A percentile compares a stretch with the other conserved stretches of the same genome.
Conservation (phyloP, 2,797 vertebrate species). For the Parotocinclus haroldoi region DNA sequence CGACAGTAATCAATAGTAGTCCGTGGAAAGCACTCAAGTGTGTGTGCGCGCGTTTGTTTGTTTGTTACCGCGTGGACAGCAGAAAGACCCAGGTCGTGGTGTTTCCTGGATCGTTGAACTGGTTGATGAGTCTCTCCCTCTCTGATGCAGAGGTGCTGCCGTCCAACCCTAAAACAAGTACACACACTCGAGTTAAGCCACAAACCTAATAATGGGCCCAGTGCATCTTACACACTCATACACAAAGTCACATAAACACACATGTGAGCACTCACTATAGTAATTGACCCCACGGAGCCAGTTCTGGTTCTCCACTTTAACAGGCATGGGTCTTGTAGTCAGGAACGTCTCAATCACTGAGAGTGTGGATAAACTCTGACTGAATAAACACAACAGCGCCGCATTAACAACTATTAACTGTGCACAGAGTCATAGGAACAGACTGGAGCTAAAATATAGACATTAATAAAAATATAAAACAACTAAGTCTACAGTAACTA, state of each 20-base stretch:
- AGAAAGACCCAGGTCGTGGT: constrained; percentile 85
- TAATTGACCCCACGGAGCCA: constrained; percentile 95
- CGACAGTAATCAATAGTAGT: too few species aligned
- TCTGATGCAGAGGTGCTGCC: constrained; percentile 95
- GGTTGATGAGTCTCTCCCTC: constrained; percentile 94
- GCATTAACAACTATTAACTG: too few species aligned
- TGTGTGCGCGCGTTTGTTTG: too few species aligned
- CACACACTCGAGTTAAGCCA: neutral
- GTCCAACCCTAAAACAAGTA: constrained; percentile 80
- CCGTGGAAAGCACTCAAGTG: too few species aligned
- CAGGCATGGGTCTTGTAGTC: constrained; percentile 81
- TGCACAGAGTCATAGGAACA: too few species aligned
- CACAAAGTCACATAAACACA: neutral
- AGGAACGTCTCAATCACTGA: constrained; percentile 95
- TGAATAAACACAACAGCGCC: constrained; percentile 48
- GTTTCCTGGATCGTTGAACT: constrained; percentile 94
- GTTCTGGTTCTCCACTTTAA: constrained; percentile 54
- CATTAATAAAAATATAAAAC: too few species aligned
- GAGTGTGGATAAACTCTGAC: constrained; percentile 96
- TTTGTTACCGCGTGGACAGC: constrained; percentile 87
- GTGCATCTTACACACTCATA: neutral
- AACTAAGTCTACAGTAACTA: too few species aligned
- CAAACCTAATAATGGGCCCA: neutral
- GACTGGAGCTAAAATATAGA: too few species aligned
- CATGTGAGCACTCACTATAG: constrained; percentile 82